Conservation (phyloP, 1,140 invertebrate genomes). For the Pseudomyrmex sp. region DNA sequence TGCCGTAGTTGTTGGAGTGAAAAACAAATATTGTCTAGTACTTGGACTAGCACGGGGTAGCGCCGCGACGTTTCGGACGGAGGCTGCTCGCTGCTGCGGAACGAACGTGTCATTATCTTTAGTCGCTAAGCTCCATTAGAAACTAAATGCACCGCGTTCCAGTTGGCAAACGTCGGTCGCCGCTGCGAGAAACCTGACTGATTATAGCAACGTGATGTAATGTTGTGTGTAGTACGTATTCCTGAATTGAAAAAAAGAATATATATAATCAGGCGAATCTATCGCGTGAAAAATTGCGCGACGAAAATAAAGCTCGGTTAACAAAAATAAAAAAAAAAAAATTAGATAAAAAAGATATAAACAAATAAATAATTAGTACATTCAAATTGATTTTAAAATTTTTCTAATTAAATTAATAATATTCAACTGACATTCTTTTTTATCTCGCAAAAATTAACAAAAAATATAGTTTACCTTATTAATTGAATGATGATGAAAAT, state of each 20-base stretch:
- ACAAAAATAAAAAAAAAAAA: no score
- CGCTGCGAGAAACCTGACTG: conserved; percentile 37
- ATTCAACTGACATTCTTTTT: no score
- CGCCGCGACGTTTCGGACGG: conserved; percentile 39
- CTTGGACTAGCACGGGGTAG: conserved; percentile 32
- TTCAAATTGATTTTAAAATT: no score
- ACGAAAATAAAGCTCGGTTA: no score
- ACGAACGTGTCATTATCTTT: conserved; percentile 67
- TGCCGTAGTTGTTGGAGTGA: conserved; percentile 63
- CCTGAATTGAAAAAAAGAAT: neutral
- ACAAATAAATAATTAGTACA: no score
- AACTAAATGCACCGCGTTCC: conserved; percentile 51
- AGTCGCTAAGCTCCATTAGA: conserved; percentile 67
- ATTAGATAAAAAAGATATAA: no score
- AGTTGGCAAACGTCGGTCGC: conserved; percentile 24
- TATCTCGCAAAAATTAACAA: neutral
- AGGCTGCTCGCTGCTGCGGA: conserved; percentile 47
- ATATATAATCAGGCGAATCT: neutral
- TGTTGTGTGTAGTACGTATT: conserved; percentile 10
- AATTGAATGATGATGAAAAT: neutral
- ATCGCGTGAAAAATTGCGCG: no score
- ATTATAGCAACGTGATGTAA: conserved; percentile 58
- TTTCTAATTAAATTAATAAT: no score
- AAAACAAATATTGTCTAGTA: conserved; percentile 71
- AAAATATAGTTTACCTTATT: neutral